These are phyloP conservation scores for Alca torda DNA, from an alignment of 2,797 vertebrate genomes.

Conservation along the genomic window DNA sequence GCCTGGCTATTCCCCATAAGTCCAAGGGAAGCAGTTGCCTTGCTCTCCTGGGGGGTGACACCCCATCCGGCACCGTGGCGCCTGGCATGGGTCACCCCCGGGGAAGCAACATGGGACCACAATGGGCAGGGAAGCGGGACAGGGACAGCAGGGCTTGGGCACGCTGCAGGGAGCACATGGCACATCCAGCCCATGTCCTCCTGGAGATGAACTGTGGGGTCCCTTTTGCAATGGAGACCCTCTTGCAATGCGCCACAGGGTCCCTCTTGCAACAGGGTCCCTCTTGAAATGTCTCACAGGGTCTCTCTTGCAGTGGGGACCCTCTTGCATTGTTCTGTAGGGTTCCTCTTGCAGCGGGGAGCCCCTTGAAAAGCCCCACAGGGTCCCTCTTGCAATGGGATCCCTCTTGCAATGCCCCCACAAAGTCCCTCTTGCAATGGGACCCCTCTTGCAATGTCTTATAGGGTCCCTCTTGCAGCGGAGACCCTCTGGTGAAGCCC, in stretches of 20 bases:
- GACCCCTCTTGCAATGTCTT: too few species aligned
- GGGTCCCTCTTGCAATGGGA: background rate
- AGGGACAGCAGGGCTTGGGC: background rate
- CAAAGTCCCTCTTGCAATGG: background rate
- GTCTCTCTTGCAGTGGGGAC: background rate
- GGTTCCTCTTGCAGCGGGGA: background rate
- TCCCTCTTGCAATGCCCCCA: background rate
- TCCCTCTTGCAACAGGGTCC: background rate
- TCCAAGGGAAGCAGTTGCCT: background rate
- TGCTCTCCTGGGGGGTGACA: background rate
- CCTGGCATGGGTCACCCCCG: background rate
- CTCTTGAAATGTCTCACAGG: background rate
- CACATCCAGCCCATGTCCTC: rapidly evolving
- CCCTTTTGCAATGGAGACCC: background rate
- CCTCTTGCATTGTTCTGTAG: background rate
- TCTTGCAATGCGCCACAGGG: background rate
- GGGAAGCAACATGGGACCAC: background rate
- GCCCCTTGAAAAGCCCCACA: too few species aligned
- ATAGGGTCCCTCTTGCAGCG: background rate
- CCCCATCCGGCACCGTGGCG: rapidly evolving
- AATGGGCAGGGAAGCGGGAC: rapidly evolving
- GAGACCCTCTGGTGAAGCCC: too few species aligned
- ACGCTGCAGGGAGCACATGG: rapidly evolving
- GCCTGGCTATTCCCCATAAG: background rate
- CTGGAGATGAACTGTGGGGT: background rate